These are phyloP conservation scores for Colossoma macropomum DNA, from an alignment of 2,113 vertebrate species.

Conservation along the genomic window DNA sequence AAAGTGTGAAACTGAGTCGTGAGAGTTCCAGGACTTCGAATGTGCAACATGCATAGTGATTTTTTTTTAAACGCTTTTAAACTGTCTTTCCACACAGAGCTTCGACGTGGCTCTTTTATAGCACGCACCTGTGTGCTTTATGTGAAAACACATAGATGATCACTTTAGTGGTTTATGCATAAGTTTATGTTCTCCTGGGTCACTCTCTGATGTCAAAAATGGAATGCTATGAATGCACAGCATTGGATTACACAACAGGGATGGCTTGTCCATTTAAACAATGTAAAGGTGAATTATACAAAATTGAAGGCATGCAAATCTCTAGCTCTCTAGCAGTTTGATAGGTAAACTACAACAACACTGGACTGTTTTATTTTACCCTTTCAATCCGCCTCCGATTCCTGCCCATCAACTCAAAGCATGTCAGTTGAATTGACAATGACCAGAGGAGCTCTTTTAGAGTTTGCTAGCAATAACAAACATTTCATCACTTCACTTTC, in stretches of 20 bases:
- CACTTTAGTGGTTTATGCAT: not conserved
- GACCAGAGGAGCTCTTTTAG: too few species aligned
- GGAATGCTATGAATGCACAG: not conserved
- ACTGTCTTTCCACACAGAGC: not conserved
- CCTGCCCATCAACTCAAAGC: too few species aligned
- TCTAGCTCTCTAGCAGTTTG: too few species aligned
- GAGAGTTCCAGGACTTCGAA: not conserved
- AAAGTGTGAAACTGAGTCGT: constrained; percentile 1
- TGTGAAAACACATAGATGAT: not conserved
- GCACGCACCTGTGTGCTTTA: not conserved
- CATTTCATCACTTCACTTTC: too few species aligned
- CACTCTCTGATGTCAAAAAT: not conserved
- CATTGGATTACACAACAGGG: not conserved
- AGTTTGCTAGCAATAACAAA: too few species aligned
- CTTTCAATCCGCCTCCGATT: too few species aligned
- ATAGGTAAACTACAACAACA: too few species aligned
- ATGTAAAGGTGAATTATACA: too few species aligned
- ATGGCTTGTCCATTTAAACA: too few species aligned
- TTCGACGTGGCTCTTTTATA: not conserved
- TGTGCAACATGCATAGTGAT: not conserved
- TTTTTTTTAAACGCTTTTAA: constrained; percentile 12
- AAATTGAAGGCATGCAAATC: too few species aligned
- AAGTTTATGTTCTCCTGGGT: not conserved
- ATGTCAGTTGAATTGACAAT: too few species aligned
- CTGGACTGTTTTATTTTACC: too few species aligned